Conservation (phyloP, 2,113 vertebrate species). For the Dendrocopos noguchii region DNA sequence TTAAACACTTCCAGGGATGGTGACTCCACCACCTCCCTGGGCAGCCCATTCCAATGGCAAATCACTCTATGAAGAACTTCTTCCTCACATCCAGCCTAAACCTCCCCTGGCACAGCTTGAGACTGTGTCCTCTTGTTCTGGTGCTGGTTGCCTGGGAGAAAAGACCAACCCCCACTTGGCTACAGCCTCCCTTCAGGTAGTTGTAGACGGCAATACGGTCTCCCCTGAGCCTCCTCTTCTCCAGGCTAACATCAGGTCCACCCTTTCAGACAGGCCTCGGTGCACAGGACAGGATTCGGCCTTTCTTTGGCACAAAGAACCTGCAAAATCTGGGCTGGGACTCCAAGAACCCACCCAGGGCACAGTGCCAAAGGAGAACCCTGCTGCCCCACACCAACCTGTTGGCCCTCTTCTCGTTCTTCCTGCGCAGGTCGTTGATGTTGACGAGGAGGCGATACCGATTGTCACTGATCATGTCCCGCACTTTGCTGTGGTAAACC, state of each 20-base stretch:
- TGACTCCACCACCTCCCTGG: no score
- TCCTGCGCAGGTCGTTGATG: conserved; percentile 92
- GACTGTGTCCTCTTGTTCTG: no score
- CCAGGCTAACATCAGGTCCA: neutral
- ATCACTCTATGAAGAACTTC: no score
- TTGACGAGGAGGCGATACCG: conserved; percentile 89
- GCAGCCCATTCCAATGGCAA: no score
- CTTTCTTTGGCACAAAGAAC: neutral
- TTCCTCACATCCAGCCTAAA: no score
- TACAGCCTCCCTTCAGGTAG: no score
- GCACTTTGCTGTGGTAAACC: conserved; percentile 91
- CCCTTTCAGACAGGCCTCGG: neutral
- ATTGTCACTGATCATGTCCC: conserved; percentile 94
- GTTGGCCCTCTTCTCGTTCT: conserved; percentile 88
- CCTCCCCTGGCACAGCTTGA: no score
- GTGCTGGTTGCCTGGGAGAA: no score
- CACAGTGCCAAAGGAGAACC: neutral
- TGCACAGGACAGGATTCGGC: neutral
- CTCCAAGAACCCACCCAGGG: accelerated
- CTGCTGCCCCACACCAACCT: conserved; percentile 71
- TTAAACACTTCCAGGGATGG: no score
- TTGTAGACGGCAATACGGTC: no score
- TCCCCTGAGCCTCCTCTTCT: no score
- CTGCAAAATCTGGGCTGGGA: neutral
- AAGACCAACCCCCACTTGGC: no score